Base-by-base conservation (phyloP, 1,140 invertebrate genomes). In the Megathymus violae region DNA sequence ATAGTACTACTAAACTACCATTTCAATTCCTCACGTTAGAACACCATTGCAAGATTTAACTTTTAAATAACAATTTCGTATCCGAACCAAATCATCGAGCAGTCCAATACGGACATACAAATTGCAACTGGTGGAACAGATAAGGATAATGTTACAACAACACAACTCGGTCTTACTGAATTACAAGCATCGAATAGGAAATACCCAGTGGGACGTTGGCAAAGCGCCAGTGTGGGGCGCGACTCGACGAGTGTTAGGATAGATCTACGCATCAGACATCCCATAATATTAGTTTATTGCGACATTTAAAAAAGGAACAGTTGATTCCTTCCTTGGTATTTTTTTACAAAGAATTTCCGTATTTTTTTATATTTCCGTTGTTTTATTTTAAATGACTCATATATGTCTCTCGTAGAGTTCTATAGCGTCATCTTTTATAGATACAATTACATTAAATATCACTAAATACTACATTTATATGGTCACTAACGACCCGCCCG, bases 101-200 rank as follows among this genome's bases (percentile, higher is more conserved):
- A 48, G 13, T 31, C 25, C 48, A 17, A 51, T 51, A 27, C 48
- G 36, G 48, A 51, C 48, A 51, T 51, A 51, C 31, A 51, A 36
- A 51, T 14, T 36, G 34, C 48, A 51, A 36, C 48, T 36, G 48
- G 27, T 51, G 27, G 27, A 51, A 51, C 27, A 51, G 48, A 51
- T 48, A 48, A 48, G 25, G 46, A 48, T 38, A 51, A 51, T 51
- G 31, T 51, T 51, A 51, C 48, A 27, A 38, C 48, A 36, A 38
- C 48, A 51, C 11, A 38, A 16, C 13, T 36, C 48, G 5, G 16
- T 15, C 48, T 34, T 51, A 38, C 31, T 17, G 31, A 36, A 51
- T 36, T 17, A 51, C 27, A 47, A 47, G 19, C 27, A 17, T 13
- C 46, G 46, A 31, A 25, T 48, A 48, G 48, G 48, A 51, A 51